phyloP scores from a whole-genome alignment of 2,888 invertebrate species.

The Nomada ruficornis region DNA sequence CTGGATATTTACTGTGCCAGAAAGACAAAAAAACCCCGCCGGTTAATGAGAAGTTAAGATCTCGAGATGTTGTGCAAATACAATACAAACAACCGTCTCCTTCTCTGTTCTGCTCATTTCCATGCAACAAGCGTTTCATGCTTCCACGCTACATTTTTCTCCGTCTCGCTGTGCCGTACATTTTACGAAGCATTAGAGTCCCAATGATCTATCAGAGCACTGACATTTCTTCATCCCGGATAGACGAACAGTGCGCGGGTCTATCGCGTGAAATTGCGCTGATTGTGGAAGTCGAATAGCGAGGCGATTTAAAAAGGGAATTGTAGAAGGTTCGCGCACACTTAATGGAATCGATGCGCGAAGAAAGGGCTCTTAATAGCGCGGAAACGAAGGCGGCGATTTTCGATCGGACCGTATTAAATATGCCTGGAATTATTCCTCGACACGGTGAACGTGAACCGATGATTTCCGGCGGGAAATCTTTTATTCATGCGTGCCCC shows the following conservation, averaged over 20 bases:
- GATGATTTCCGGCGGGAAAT: conserved; percentile 27
- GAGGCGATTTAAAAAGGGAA: neutral
- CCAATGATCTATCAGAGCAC: neutral
- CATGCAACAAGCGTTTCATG: neutral
- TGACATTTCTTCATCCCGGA: neutral
- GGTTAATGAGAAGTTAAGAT: conserved; percentile 11
- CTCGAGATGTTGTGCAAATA: neutral
- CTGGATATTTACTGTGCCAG: neutral
- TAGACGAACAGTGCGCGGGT: neutral
- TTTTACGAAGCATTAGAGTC: neutral
- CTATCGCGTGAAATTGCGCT: conserved; percentile 3
- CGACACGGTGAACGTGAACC: conserved; percentile 23
- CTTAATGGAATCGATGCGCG: neutral
- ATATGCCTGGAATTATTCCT: conserved; percentile 35
- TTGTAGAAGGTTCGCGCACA: neutral
- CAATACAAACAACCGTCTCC: conserved; percentile 17
- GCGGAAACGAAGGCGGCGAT: conserved; percentile 17
- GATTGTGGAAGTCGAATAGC: neutral
- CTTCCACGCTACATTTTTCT: no score
- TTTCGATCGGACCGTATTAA: conserved; percentile 28
- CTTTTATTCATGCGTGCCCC: conserved; percentile 35
- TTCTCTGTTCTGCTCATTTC: neutral
- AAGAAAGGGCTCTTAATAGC: conserved; percentile 1
- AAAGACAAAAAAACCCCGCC: neutral
- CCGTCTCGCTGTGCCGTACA: neutral